These are phyloP conservation scores for Rattus rattus DNA, from an alignment of 2,113 vertebrate genomes.

Conservation along the genomic window DNA sequence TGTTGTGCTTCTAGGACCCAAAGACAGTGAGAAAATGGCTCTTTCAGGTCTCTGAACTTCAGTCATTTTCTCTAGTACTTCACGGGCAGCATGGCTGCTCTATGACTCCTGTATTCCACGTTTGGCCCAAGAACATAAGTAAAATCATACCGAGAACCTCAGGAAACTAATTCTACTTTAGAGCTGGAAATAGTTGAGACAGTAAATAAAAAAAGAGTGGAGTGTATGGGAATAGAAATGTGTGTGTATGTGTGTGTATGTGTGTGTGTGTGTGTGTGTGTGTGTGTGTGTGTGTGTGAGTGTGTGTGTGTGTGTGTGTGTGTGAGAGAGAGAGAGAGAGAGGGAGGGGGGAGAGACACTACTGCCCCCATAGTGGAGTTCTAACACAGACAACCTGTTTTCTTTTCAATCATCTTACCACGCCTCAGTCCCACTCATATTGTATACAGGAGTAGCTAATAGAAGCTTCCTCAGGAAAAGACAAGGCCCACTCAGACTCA, in stretches of 20 bases:
- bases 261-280: not conserved
- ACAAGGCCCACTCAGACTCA: conserved; percentile 73
- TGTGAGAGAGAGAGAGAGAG: too few species aligned
- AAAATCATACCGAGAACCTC: conserved; percentile 27
- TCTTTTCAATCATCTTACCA: conserved; percentile 63
- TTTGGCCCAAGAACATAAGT: conserved; percentile 53
- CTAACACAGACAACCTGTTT: conserved; percentile 62
- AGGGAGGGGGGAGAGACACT: too few species aligned
- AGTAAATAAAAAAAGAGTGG: conserved; percentile 65
- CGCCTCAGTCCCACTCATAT: not conserved
- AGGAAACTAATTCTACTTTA: conserved; percentile 61
- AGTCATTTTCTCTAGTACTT: not conserved
- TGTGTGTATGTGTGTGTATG: too few species aligned
- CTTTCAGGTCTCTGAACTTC: conserved; percentile 55
- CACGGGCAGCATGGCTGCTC: not conserved
- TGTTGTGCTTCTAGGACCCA: conserved; percentile 63
- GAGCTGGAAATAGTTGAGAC: conserved; percentile 62
- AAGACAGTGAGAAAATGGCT: conserved; percentile 36
- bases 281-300: too few species aligned
- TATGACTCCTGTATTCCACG: conserved; percentile 54
- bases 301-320: not conserved
- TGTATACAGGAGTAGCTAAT: not conserved
- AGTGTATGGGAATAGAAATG: not conserved
- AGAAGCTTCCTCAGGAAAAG: conserved; percentile 74
- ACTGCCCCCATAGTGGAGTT: not conserved